Percentiles rank a stretch among this genome's conserved stretches.
Evolutionary conservation across 2,797 vertebrate genomes (phyloP).

Genomic region (Syngnathus acus): DNA sequence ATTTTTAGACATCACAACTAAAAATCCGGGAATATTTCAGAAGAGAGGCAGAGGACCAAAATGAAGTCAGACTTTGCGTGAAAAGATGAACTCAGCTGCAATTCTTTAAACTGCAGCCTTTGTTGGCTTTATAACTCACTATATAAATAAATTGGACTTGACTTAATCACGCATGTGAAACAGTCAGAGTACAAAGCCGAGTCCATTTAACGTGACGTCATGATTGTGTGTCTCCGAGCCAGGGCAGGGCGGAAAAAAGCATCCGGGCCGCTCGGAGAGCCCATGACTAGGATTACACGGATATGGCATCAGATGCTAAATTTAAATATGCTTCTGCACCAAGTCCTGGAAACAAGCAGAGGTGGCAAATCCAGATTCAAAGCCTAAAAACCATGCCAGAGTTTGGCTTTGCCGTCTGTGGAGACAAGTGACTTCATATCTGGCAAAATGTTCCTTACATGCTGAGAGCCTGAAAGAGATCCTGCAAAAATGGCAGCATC

Average conservation of each 20-base stretch:
- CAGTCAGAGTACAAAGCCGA: background rate
- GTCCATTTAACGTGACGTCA: constrained; percentile 44
- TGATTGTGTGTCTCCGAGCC: constrained; percentile 34
- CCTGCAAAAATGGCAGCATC: background rate
- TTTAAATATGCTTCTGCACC: constrained; percentile 45
- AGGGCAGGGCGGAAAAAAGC: constrained; percentile 26
- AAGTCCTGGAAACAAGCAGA: background rate
- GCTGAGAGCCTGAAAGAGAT: background rate
- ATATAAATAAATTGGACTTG: no score
- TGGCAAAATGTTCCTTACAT: background rate
- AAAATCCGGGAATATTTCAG: background rate
- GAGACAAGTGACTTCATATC: constrained; percentile 12
- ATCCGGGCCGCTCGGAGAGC: constrained; percentile 21
- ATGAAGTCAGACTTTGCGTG: background rate
- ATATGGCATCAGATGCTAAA: constrained; percentile 50
- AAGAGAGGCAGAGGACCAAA: background rate
- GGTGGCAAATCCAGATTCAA: no score
- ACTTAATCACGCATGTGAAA: constrained; percentile 9
- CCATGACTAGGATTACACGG: constrained; percentile 38
- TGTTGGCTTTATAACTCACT: no score
- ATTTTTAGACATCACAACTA: background rate
- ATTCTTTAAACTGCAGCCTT: no score
- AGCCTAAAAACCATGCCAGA: no score
- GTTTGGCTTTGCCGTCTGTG: background rate
- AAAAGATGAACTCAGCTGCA: no score